phyloP scores from a whole-genome alignment of 2,113 vertebrate genomes.

The Caretta caretta region DNA sequence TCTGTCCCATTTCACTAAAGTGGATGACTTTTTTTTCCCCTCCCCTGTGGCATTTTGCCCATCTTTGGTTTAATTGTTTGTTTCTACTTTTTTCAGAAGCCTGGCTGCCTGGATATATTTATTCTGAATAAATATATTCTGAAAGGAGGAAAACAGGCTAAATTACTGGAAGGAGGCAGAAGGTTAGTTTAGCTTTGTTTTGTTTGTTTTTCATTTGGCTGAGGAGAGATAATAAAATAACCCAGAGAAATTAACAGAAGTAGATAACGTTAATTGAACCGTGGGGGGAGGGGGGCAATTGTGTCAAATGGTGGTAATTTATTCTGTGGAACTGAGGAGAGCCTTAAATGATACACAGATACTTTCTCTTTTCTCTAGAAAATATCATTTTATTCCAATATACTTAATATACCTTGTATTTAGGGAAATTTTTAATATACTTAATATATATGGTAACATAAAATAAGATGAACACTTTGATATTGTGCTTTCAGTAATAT shows the following conservation, averaged over 20 bases:
- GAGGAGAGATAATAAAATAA: background rate
- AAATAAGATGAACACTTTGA: background rate
- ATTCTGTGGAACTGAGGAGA: background rate
- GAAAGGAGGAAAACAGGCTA: constrained; percentile 50
- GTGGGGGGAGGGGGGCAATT: fast-evolving
- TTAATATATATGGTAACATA: constrained; percentile 42
- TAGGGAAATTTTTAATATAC: constrained; percentile 58
- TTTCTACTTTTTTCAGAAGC: constrained; percentile 61
- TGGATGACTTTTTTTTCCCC: constrained; percentile 33
- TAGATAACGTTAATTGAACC: background rate
- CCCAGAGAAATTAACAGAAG: constrained; percentile 38
- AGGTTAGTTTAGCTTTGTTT: constrained; percentile 35
- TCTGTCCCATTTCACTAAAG: constrained; percentile 45
- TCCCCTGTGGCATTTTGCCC: constrained; percentile 27
- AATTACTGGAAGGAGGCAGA: constrained; percentile 61
- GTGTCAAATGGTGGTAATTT: background rate
- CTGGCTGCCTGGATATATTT: constrained; percentile 61
- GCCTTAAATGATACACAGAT: background rate
- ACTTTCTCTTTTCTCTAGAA: constrained; percentile 35
- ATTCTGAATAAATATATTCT: constrained; percentile 68
- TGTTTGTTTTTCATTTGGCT: constrained; percentile 64
- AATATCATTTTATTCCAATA: constrained; percentile 15
- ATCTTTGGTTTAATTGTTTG: constrained; percentile 71
- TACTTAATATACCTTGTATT: constrained; percentile 28
- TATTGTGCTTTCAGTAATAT: constrained; percentile 45